Base-by-base conservation (phyloP, 2,113 vertebrate species). In the Panthera tigris region DNA sequence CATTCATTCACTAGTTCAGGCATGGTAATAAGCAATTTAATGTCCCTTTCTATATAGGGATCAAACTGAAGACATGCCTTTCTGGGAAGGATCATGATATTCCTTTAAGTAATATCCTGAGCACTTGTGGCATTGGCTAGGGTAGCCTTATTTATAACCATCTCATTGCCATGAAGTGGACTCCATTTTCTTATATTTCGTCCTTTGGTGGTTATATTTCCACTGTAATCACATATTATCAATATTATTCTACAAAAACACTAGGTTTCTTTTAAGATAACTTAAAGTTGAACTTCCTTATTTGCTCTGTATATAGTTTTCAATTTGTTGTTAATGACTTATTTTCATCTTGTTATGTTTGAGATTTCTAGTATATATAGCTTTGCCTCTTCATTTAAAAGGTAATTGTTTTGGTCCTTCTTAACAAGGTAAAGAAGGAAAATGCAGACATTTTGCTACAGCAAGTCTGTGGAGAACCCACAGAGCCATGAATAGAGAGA, bases 271-370 rank as follows among this genome's bases (percentile, higher is more conserved):
- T 83, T 83, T 45, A 61, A n/a, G 2, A 68, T 82, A 45, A 71
- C 36, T 83, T 27, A 29, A 86, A 88, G 7, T 23, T 55, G 6
- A 87, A 78, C 7, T 63, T 78, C 74, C 14, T 27, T 33, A 55
- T 80, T 93, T 82, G 14, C 12, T 95, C 9, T 93, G 50, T 4
- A 41, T 36, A 73, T 65, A 73, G 69, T 92, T 55, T 89, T 31
- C 48, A 93, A 31, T 86, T 96, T 87, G 8, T 90, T 89, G 61
- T 65, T 80, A 87, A 68, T 50, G 11, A 33, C 16, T 68, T 63
- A 33, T 80, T 89, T 93, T 95, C 36, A 87, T 29, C 23, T 61
- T 96, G 41, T 81, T 4, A 96, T 81, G 76, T 71, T 88, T 80
- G 31, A 96, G 19, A 63, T 87, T 94, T 95, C 16, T 31, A 31